phyloP scores from a whole-genome alignment of 2,888 invertebrate genomes.

The Machimus rusticus region DNA sequence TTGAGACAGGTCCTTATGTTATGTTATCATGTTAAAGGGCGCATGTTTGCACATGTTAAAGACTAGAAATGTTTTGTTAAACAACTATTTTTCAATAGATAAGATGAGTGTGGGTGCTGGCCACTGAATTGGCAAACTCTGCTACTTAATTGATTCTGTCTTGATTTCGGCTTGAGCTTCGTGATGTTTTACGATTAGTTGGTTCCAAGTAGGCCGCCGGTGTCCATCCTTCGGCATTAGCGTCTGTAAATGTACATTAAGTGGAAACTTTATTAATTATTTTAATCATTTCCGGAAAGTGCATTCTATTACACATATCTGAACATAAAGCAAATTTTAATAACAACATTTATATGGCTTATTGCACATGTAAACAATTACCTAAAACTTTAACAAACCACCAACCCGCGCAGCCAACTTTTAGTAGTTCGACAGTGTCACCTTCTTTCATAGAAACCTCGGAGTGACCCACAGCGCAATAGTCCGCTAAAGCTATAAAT shows the following conservation, averaged over 20 bases:
- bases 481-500: conserved; percentile 90
- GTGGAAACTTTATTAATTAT: not conserved
- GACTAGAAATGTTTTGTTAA: conserved; percentile 23
- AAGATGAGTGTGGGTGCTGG: not conserved
- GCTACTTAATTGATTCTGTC: conserved; percentile 62
- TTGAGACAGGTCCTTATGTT: conserved; percentile 15
- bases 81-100: not conserved
- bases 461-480: conserved; percentile 88
- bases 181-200: conserved; percentile 74
- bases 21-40: not conserved
- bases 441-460: conserved; percentile 92
- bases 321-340: not conserved
- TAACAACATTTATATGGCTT: not conserved
- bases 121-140: not conserved
- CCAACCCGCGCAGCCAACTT: conserved; percentile 95
- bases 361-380: conserved; percentile 54
- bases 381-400: conserved; percentile 91
- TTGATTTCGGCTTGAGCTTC: conserved; percentile 74
- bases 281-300: not conserved
- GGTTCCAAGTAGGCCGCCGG: conserved; percentile 91
- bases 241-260: conserved; percentile 61
- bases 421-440: conserved; percentile 86
- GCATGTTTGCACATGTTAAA: not conserved
- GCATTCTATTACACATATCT: not conserved
- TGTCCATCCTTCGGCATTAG: conserved; percentile 88